Conservation (phyloP, 2,113 vertebrate species). For the Rhombomys opimus region DNA sequence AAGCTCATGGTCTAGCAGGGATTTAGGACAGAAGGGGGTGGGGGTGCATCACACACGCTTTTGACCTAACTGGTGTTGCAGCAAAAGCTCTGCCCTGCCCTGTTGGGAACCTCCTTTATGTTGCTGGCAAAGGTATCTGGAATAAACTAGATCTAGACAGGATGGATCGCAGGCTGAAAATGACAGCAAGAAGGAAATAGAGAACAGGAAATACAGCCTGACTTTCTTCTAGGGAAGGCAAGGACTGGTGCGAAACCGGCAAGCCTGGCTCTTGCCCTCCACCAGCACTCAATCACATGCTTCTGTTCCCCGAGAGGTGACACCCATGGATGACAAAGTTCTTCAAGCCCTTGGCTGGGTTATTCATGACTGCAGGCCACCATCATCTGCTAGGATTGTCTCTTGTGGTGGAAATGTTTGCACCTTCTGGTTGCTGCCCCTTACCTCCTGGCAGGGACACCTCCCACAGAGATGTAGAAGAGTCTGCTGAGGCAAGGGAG, state of each 20-base stretch:
- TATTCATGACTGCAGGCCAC: neutral
- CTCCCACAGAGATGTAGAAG: neutral
- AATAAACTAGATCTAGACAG: neutral
- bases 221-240: neutral
- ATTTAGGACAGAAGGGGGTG: neutral
- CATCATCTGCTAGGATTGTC: constrained; percentile 30
- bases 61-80: constrained; percentile 27
- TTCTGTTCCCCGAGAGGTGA: neutral
- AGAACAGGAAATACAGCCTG: neutral
- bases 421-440: constrained; percentile 1
- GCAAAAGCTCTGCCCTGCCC: neutral
- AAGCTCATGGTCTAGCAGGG: neutral
- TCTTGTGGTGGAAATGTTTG: constrained; percentile 1
- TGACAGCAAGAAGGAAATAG: neutral
- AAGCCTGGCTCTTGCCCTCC: neutral
- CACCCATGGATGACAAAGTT: neutral
- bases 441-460: constrained; percentile 3
- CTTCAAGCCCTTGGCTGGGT: constrained; percentile 25
- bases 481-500: neutral
- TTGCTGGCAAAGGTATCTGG: neutral
- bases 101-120: neutral
- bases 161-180: neutral
- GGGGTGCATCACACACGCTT: neutral
- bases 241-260: neutral
- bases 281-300: neutral